These are phyloP conservation scores for Xestia rhomboidea DNA, from an alignment of 2,888 invertebrate species.

Conservation along the genomic window DNA sequence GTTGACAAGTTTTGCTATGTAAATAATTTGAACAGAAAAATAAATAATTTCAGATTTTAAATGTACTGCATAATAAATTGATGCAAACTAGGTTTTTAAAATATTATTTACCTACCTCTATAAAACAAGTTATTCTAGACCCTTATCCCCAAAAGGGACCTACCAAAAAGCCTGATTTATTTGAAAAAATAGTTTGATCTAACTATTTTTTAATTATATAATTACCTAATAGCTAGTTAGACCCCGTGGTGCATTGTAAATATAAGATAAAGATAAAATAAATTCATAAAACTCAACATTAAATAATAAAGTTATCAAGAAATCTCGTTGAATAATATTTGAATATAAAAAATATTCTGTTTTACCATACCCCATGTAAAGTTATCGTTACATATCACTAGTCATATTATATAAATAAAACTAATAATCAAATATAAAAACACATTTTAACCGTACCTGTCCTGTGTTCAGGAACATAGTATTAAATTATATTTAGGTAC, in stretches of 20 bases:
- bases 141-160: conserved; percentile 77
- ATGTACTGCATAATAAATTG: conserved; percentile 77
- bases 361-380: conserved; percentile 86
- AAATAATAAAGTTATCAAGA: conserved; percentile 64
- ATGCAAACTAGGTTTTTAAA: conserved; percentile 69
- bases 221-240: conserved; percentile 67
- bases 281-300: conserved; percentile 68
- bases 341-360: conserved; percentile 68
- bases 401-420: conserved; percentile 85
- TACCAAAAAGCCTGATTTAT: conserved; percentile 88
- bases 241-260: conserved; percentile 84
- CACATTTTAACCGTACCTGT: conserved; percentile 88
- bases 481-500: conserved; percentile 73
- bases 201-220: too few species aligned
- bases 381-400: conserved; percentile 90
- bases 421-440: conserved; percentile 76
- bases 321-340: conserved; percentile 66
- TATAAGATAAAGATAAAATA: conserved; percentile 65
- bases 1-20: conserved; percentile 36
- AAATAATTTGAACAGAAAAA: conserved; percentile 60
- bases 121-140: conserved; percentile 77
- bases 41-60: conserved; percentile 61
- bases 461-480: conserved; percentile 88
- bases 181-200: conserved; percentile 73
- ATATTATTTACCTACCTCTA: conserved; percentile 85